A percentile compares a stretch with the other conserved stretches of the same genome.
Conservation (phyloP, 2,797 vertebrate species). For the Margarornis squamiger region DNA sequence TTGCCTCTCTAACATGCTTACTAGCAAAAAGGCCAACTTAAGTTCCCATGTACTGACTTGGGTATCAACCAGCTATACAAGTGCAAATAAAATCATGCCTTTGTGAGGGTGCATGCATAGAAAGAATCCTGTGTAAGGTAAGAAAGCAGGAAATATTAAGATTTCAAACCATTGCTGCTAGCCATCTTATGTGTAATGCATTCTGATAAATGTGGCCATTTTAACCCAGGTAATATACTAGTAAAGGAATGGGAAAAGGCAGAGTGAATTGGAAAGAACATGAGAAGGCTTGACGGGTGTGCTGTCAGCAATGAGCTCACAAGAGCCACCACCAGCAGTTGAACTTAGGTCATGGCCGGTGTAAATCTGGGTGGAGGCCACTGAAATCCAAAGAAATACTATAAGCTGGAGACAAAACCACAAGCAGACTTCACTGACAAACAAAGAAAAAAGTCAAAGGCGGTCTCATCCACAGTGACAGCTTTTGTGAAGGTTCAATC, state of each 20-base stretch:
- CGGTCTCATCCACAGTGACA: background rate
- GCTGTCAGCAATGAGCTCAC: background rate
- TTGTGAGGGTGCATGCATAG: background rate
- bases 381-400: background rate
- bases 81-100: background rate
- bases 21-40: conserved; percentile 14
- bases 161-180: background rate
- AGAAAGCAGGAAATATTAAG: background rate
- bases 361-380: background rate
- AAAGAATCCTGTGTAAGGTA: background rate
- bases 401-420: background rate
- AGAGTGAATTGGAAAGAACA: background rate
- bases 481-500: conserved; percentile 21
- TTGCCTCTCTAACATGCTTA: background rate
- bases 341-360: background rate
- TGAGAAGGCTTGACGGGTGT: background rate
- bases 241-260: background rate
- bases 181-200: background rate
- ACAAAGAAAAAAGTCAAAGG: conserved; percentile 10
- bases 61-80: conserved; percentile 39
- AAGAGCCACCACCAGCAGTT: background rate
- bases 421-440: background rate
- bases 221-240: background rate
- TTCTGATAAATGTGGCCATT: background rate
- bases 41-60: conserved; percentile 12